A percentile compares a stretch with the other conserved stretches of the same genome.
Evolutionary conservation across 1,140 invertebrate genomes (phyloP).

Genomic region (Lucilia cuprina): DNA sequence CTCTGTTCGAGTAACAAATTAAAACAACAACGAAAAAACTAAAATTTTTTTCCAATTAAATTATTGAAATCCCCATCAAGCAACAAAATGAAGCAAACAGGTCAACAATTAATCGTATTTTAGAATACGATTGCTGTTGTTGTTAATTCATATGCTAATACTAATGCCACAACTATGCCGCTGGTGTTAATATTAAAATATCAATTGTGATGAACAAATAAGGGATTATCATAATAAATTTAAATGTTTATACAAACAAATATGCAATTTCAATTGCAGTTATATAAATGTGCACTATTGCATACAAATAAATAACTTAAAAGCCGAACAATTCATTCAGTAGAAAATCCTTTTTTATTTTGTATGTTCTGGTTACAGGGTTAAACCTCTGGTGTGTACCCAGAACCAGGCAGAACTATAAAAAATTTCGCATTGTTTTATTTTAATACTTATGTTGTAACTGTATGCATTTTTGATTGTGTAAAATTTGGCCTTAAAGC

Average conservation of each 20-base stretch:
- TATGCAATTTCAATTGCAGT: background rate
- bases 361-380: background rate
- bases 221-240: slow-evolving; percentile 2
- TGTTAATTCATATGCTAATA: background rate
- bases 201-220: slow-evolving; percentile 6
- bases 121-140: background rate
- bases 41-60: no score
- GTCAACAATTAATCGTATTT: background rate
- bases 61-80: no score
- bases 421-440: background rate
- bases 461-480: background rate
- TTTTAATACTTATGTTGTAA: background rate
- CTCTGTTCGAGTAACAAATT: no score
- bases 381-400: background rate
- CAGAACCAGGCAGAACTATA: background rate
- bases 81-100: background rate
- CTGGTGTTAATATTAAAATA: background rate
- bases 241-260: background rate
- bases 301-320: background rate
- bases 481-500: background rate
- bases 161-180: background rate
- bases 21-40: no score
- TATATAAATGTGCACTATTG: background rate
- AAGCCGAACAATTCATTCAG: background rate
- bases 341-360: background rate